Evolutionary conservation across 30 jellyfish, hydroid and myxozoan species (phyloP).

Genomic region (Chironex yamaguchii): DNA sequence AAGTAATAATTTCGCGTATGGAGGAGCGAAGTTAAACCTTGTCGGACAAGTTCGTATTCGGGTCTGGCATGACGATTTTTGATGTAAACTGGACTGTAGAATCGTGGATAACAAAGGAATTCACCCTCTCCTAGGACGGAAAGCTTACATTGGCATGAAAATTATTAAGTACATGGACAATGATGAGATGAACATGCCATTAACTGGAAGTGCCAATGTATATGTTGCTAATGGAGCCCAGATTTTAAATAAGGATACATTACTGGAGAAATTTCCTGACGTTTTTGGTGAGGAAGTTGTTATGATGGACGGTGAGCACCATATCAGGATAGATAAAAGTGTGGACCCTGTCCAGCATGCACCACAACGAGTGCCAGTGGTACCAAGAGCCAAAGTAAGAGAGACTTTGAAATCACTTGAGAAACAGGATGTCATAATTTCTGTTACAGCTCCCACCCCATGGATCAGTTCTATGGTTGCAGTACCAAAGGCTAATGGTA

Average conservation of each 20-base stretch:
- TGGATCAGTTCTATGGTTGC: slow-evolving; percentile 28
- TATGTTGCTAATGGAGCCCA: background rate
- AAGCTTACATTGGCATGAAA: slow-evolving; percentile 12
- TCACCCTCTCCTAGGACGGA: slow-evolving; percentile 9
- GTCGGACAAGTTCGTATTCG: slow-evolving; percentile 24
- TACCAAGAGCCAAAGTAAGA: slow-evolving; percentile 8
- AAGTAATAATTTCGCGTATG: slow-evolving; percentile 10
- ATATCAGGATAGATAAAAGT: background rate
- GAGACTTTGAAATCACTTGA: slow-evolving; percentile 5
- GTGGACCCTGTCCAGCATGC: background rate
- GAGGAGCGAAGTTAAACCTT: slow-evolving; percentile 7
- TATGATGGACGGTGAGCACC: slow-evolving; percentile 15
- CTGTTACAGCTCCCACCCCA: slow-evolving; percentile 28
- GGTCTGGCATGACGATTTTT: slow-evolving; percentile 13
- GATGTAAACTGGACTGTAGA: slow-evolving; percentile 16
- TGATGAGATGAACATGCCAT: slow-evolving; percentile 18
- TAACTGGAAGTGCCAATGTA: slow-evolving; percentile 24
- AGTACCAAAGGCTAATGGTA: background rate
- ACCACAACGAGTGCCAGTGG: slow-evolving; percentile 47
- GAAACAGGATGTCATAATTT: background rate
- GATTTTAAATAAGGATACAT: background rate
- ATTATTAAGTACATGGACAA: slow-evolving; percentile 10
- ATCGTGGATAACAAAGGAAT: slow-evolving; percentile 15
- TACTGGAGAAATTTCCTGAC: slow-evolving; percentile 19
- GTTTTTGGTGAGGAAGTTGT: slow-evolving; percentile 19